phyloP scores from a whole-genome alignment of 2,888 invertebrate species.

The Ochropacha duplaris region DNA sequence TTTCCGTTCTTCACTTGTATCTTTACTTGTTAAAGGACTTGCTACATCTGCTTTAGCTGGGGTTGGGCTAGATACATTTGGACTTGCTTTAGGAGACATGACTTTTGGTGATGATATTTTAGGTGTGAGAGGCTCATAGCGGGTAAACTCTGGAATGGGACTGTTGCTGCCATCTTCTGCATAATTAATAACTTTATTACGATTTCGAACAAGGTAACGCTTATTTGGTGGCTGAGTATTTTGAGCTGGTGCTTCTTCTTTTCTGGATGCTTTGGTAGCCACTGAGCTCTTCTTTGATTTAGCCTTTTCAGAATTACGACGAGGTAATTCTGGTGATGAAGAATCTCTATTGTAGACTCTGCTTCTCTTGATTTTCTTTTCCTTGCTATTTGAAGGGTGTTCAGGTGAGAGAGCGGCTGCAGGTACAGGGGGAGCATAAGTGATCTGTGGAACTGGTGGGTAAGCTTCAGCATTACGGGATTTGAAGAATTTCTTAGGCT shows the following conservation, averaged over 20 bases:
- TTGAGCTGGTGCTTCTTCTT: conserved; percentile 64
- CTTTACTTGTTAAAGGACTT: conserved; percentile 77
- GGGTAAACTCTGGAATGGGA: conserved; percentile 73
- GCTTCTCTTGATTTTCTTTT: conserved; percentile 68
- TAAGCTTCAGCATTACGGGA: conserved; percentile 88
- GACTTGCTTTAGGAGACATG: conserved; percentile 74
- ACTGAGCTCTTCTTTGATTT: conserved; percentile 68
- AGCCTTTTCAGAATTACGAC: conserved; percentile 69
- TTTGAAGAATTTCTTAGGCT: conserved; percentile 95
- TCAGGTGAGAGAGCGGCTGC: conserved; percentile 75
- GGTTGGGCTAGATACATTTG: conserved; percentile 64
- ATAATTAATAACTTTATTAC: conserved; percentile 85
- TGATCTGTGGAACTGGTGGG: conserved; percentile 79
- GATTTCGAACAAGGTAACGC: conserved; percentile 79
- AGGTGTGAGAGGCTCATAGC: conserved; percentile 56
- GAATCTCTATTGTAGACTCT: conserved; percentile 72
- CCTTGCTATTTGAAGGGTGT: conserved; percentile 67
- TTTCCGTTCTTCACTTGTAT: conserved; percentile 72
- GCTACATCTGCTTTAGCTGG: conserved; percentile 63
- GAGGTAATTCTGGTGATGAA: conserved; percentile 75
- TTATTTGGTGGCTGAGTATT: conserved; percentile 78
- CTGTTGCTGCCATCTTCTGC: conserved; percentile 84
- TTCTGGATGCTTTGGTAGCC: conserved; percentile 72
- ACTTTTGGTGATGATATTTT: conserved; percentile 55
- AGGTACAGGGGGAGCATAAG: conserved; percentile 75